Base-by-base conservation (phyloP, 2,888 invertebrate species). In the Pristionchus maxplancki region DNA sequence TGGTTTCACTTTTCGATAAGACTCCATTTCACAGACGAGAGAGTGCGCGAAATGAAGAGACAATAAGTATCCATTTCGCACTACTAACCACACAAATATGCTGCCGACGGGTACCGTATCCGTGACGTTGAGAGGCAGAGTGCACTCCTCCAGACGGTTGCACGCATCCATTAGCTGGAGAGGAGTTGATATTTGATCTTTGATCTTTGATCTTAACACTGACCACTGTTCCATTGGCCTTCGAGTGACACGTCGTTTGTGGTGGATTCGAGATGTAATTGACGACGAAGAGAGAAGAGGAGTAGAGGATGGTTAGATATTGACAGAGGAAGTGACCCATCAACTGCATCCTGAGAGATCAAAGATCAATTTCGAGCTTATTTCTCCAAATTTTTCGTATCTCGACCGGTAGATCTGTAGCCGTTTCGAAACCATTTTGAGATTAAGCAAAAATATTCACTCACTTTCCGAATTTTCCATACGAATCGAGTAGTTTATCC, bases 271-370 rank as follows among this genome's bases (percentile, higher is more conserved):
- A 64, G 2, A 62, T 85, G 64, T 64, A 85, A 17, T n/a, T 85
- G 8, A 85, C 85, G 11, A 85, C 40, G 62, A 85, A 64, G 28
- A 85, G 85, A 40, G 85, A 85, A 85, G 85, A 24, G 15, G 85
- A 85, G 85, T 85, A 85, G 37, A 85, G 85, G 4, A 64, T 11
- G 11, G 44, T 44, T 28, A 85, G 62, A 44, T 64, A 85, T 13
- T 85, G 85, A 28, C 86, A 87, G 17, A 87, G 67, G 48, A 87
- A 71, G 31, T 87, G 67, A 50, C 71, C 71, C 8, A 87, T 9
- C 50, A 87, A 40, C 37, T 71, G 86, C 34, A 50, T 50, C 34
- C 86, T 87, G 64, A 83, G 20, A 78, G 53, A 50, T 83, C 82
- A 31, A 53, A 83, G 82, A 53, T 83, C 34, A 53, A 17, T 9